phyloP scores from a whole-genome alignment of 2,888 invertebrate genomes.

The Sarcophaga variegata region DNA sequence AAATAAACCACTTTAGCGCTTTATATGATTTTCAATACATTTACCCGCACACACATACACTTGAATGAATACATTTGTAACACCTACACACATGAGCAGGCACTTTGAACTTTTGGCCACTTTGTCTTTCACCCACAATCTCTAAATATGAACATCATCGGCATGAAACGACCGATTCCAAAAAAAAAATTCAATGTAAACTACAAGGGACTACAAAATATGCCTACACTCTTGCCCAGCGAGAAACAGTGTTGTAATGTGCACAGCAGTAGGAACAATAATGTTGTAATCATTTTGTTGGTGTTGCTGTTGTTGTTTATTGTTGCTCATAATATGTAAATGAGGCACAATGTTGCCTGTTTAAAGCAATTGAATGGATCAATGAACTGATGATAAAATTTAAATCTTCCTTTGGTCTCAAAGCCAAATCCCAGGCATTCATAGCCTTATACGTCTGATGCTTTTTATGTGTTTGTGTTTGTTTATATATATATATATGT shows the following conservation, averaged over 20 bases:
- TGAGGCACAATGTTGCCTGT: conserved; percentile 52
- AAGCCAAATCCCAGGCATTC: background rate
- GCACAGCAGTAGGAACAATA: background rate
- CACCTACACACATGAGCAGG: conserved; percentile 3
- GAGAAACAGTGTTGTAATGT: background rate
- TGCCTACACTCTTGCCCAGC: too few species aligned
- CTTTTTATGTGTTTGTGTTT: background rate
- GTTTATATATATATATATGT: background rate
- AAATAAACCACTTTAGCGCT: conserved; percentile 56
- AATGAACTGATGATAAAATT: conserved; percentile 58
- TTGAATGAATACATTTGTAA: background rate
- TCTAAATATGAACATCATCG: too few species aligned
- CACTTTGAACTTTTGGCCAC: conserved; percentile 38
- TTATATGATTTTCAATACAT: conserved; percentile 36
- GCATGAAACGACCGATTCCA: too few species aligned
- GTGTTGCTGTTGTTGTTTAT: conserved; percentile 19
- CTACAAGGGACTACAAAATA: too few species aligned
- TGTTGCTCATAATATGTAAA: conserved; percentile 65
- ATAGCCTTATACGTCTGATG: too few species aligned
- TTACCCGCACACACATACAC: background rate
- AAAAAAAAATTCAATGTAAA: too few species aligned
- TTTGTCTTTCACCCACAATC: background rate
- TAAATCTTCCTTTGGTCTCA: conserved; percentile 26
- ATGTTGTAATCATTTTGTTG: background rate
- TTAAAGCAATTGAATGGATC: conserved; percentile 56